Base-by-base conservation (phyloP, 2,113 vertebrate species). In the Epinephelus fuscoguttatus region DNA sequence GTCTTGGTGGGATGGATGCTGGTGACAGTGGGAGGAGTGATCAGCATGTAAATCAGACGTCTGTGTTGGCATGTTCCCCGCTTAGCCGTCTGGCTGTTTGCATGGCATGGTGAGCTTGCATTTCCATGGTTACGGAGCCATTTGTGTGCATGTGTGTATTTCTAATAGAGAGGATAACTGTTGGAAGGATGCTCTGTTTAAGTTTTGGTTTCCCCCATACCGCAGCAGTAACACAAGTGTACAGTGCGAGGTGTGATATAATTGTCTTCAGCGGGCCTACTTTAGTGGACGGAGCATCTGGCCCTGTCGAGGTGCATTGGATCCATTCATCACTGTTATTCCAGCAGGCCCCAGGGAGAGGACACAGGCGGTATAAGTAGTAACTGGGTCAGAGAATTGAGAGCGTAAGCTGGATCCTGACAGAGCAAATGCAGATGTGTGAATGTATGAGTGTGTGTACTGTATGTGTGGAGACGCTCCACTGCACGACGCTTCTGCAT, bases 351-450 rank as follows among this genome's bases (percentile, higher is more conserved):
- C 69, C 64, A 19, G 70, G 69, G 78, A 83, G 70, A 76, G 76
- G 70, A 83, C 33, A 52, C 82, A 78, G 72, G 75, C 45, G 30
- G 66, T 70, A 89, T 47, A 88, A 85, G 85, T 90, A 90, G 87
- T 42, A 91, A 92, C 81, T 91, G 91, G 90, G 90, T 90, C 92
- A 90, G 56, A 87, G 69, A 88, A 88, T 62, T 67, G 80, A 82
- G 83, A 92, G 55, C 63, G 27, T 9, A 66, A 79, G 84, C 81
- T 82, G n/a, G 78, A 87, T 81, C 69, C 88, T 84, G 80, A 80
- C 78, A 70, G 62, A 64, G 69, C 75, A 75, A 62, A 66, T 73
- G 81, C 57, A 76, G 57, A 23, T 84, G 53, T 76, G 79, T 63
- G 76, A 85, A 30, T 69, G 27, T 75, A 4, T 70, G 40, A 18